A percentile compares a stretch with the other conserved stretches of the same genome.
Conservation (phyloP, 2,888 invertebrate genomes). For the Cheilosia pagana region DNA sequence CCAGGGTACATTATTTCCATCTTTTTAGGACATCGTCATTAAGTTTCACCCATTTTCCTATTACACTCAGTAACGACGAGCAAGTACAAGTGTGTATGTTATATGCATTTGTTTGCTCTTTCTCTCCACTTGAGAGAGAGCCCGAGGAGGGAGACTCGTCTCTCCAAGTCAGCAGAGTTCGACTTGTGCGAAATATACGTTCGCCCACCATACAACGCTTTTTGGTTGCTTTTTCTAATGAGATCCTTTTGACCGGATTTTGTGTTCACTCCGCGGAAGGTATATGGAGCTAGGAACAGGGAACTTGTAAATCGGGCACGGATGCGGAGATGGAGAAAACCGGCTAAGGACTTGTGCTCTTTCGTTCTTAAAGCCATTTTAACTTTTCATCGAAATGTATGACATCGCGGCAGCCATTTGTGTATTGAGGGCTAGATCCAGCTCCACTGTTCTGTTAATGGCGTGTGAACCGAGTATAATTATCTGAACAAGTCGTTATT, state of each 20-base stretch:
- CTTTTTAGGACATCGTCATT: conserved; percentile 54
- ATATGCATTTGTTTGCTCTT: conserved; percentile 45
- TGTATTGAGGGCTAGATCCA: background rate
- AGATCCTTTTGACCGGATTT: conserved; percentile 74
- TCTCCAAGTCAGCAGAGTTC: conserved; percentile 39
- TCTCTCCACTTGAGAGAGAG: conserved; percentile 2
- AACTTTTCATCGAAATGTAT: conserved; percentile 13
- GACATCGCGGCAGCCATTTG: background rate
- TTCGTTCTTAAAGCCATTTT: conserved; percentile 26
- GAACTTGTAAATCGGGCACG: background rate
- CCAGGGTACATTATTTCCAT: background rate
- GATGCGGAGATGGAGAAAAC: conserved; percentile 8
- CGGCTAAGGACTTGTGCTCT: conserved; percentile 19
- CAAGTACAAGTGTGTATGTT: conserved; percentile 4
- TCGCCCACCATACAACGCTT: background rate
- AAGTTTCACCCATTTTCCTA: conserved; percentile 50
- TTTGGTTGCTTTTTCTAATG: conserved; percentile 49
- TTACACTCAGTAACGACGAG: conserved; percentile 34
- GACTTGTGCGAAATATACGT: conserved; percentile 32
- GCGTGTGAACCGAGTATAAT: conserved; percentile 52
- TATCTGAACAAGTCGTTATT: conserved; percentile 47
- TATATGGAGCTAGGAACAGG: no score
- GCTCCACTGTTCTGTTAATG: conserved; percentile 46
- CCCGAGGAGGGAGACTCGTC: background rate
- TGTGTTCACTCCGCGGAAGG: conserved; percentile 44